Conservation (phyloP, 1,140 invertebrate species). For the Bombus huntii region DNA sequence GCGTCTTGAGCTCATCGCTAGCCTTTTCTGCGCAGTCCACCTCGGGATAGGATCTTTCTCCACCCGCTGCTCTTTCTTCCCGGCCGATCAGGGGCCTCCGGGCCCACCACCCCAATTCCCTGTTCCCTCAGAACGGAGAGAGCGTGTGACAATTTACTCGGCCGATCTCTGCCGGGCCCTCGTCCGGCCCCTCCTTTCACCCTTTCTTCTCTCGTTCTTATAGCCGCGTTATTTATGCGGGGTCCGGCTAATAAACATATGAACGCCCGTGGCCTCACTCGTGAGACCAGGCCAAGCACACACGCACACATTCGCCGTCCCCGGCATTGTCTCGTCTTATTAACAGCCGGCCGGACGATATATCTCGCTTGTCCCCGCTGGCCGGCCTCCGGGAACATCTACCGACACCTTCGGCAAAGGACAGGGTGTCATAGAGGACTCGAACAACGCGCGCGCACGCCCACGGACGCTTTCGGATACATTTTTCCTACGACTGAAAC, state of each 20-base stretch:
- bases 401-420: slow-evolving; percentile 68
- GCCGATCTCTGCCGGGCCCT: slow-evolving; percentile 71
- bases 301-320: slow-evolving; percentile 41
- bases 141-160: slow-evolving; percentile 83
- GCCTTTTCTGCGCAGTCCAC: slow-evolving; percentile 51
- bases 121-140: slow-evolving; percentile 75
- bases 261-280: slow-evolving; percentile 73
- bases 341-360: slow-evolving; percentile 77
- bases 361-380: slow-evolving; percentile 71
- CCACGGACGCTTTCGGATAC: slow-evolving; percentile 47
- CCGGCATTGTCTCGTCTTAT: slow-evolving; percentile 80
- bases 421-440: slow-evolving; percentile 63
- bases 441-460: slow-evolving; percentile 49
- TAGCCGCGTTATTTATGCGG: slow-evolving; percentile 82
- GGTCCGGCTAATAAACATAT: slow-evolving; percentile 83
- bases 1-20: slow-evolving; percentile 50
- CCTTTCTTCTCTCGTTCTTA: slow-evolving; percentile 71
- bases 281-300: slow-evolving; percentile 57
- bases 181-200: slow-evolving; percentile 34
- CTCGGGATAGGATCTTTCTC: slow-evolving; percentile 77
- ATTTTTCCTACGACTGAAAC: slow-evolving; percentile 17
- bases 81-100: slow-evolving; percentile 45
- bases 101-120: slow-evolving; percentile 68
- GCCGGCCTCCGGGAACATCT: slow-evolving; percentile 45
- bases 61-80: slow-evolving; percentile 68